These are phyloP conservation scores for Monodelphis domestica DNA, from an alignment of 2,797 vertebrate genomes.

Conservation along the genomic window DNA sequence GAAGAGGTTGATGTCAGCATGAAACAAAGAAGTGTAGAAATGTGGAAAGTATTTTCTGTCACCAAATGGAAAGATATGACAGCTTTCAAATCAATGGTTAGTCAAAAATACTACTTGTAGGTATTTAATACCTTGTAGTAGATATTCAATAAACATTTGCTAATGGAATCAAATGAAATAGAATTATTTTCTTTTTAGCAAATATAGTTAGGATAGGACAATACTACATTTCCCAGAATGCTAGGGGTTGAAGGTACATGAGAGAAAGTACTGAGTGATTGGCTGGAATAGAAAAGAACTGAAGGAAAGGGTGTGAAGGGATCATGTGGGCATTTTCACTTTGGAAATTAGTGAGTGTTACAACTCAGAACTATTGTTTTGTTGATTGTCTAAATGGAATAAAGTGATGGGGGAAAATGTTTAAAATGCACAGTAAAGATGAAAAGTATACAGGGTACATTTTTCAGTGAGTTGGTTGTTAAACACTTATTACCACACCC, in stretches of 20 bases:
- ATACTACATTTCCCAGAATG: neutral
- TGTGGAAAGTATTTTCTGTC: neutral
- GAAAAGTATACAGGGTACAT: neutral
- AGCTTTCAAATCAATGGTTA: neutral
- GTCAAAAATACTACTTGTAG: too few relatives aligned
- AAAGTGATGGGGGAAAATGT: neutral
- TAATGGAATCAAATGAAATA: neutral
- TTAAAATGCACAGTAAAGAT: neutral
- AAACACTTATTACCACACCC: neutral
- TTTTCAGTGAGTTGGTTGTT: neutral
- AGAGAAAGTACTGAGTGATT: neutral
- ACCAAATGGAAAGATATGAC: neutral
- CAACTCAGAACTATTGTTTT: neutral
- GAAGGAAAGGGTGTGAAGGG: neutral
- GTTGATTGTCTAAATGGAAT: neutral
- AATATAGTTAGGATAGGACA: neutral
- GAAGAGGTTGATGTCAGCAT: neutral
- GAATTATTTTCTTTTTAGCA: neutral
- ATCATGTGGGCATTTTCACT: neutral
- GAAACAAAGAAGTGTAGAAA: neutral
- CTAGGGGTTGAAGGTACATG: neutral
- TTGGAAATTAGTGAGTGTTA: neutral
- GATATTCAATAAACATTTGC: neutral
- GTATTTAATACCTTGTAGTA: too few relatives aligned
- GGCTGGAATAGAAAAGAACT: neutral